Conservation (phyloP, 1,140 invertebrate species). For the Tenebrio molitor region DNA sequence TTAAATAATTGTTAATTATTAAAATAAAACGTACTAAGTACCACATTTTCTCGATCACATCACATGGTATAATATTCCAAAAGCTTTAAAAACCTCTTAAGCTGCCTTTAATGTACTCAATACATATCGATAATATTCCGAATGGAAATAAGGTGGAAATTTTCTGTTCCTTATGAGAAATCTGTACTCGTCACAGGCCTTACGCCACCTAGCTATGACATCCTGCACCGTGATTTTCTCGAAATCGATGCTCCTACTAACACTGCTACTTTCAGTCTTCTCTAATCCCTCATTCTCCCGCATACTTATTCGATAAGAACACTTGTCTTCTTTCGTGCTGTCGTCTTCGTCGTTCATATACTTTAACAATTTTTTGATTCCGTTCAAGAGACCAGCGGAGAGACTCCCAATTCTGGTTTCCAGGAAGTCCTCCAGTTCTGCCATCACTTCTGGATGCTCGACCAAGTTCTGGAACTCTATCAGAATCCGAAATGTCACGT, state of each 20-base stretch:
- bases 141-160: constrained; percentile 19
- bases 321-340: constrained; percentile 3
- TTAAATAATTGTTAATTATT: too few species aligned
- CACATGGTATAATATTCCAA: too few species aligned
- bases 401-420: neutral
- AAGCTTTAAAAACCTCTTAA: too few species aligned
- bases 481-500: constrained; percentile 10
- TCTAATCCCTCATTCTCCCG: neutral
- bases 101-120: neutral
- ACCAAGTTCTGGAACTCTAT: constrained; percentile 6
- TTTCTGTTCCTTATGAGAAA: neutral
- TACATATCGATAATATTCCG: constrained; percentile 7
- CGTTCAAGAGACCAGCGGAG: neutral
- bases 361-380: neutral
- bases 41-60: too few species aligned
- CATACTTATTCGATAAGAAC: neutral
- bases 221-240: neutral
- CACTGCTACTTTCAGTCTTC: neutral
- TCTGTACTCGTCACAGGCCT: neutral
- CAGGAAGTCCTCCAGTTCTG: neutral
- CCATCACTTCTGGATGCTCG: neutral
- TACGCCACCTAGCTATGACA: neutral
- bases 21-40: too few species aligned
- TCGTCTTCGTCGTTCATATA: neutral
- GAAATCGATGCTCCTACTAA: constrained; percentile 3